Evolutionary conservation across 2,797 vertebrate genomes (phyloP), one percentile per base, ranked within the genome.

Genomic region (Trematomus bernacchii): DNA sequence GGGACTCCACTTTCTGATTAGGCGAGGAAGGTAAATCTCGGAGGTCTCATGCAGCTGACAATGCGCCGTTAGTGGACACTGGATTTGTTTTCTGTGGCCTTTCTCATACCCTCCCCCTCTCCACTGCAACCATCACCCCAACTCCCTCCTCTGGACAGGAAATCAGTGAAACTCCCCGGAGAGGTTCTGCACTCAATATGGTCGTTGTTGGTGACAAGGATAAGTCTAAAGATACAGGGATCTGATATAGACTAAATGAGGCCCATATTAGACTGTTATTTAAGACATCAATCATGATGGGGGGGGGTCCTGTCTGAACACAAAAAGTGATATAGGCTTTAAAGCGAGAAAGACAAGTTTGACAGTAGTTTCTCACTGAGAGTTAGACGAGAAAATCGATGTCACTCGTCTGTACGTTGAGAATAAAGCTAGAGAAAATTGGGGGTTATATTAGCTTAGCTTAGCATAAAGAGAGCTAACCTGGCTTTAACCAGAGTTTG

Each of bases 11-110:
- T 0, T 44, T 77, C 79, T 71, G 80, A 79, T 79, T 48, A 60
- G 63, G 77, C 1, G 11, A 84, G 66, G 80, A 71, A 77, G 85
- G 82, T 87, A 83, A 81, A 43, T 71, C 66, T 68, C 71, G 50
- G 48, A 6, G 67, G 66, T 76, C 75, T 68, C 52, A 3, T 33
- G 70, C 66, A 64, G 72, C 57, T 42, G n/a, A 54, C 40, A 37
- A 46, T 55, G 0, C 10, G 21, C 50, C 40, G 5, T 67, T 23
- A 66, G 44, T 12, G 46, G 70, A 79, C 83, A 80, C 79, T 79
- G 77, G 74, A 76, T 77, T 82, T 69, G 76, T 87, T 85, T 72
- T 68, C 76, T 66, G 11, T 63, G 77, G 76, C 50, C 48, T 71
- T 14, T 44, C 65, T 44, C 54, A 12, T 12, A 42, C 65, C 48